Evolutionary conservation across 2,113 vertebrate species (phyloP), one percentile per base, ranked within the genome.

Genomic region (Sceloporus tristichus): DNA sequence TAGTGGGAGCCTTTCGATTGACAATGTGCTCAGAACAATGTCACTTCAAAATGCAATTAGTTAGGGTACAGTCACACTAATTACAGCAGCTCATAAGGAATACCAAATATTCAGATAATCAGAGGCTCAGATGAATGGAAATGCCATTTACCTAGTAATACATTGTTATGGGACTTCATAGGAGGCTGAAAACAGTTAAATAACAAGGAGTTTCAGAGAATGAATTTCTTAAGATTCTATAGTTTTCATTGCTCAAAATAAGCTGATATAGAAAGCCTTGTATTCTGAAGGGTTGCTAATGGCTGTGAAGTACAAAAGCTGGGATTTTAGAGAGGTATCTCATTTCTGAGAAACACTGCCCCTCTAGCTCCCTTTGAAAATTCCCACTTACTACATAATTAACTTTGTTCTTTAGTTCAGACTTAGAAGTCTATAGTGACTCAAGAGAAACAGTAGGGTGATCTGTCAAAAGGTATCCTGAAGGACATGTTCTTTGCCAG

Each of bases 381-480:
- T 40, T 11, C 40, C 70, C 21, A 6, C n/a, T 54, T 75, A 42
- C 29, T 68, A 68, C 53, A 77, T 83, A 83, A 83, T 88, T 77
- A 88, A 88, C 87, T 76, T 77, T 76, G 62, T 83, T 88, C 87
- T 77, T 71, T 70, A 27, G 59, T 66, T 38, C 73, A 77, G 80
- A 68, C n/a, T 27, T 83, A 66, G 38, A 59, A 40, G 48, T 77
- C 10, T 68, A 40, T 76, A 65, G 65, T 34, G 80, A 66, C 21
- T 83, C 42, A 70, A 83, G 29, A 83, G 59, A 68, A 77, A 88
- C 42, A 82, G 71, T 38, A 83, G 16, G 38, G 42, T 62, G 29
- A 73, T 82, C 56, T 82, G 86, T 77, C 56, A 68, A 76, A 82
- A 88, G 86, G 27, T 66, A 88, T 54, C 62, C 68, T 38, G 40